phyloP scores from a whole-genome alignment of 2,113 vertebrate genomes.

The Leptosomus discolor region DNA sequence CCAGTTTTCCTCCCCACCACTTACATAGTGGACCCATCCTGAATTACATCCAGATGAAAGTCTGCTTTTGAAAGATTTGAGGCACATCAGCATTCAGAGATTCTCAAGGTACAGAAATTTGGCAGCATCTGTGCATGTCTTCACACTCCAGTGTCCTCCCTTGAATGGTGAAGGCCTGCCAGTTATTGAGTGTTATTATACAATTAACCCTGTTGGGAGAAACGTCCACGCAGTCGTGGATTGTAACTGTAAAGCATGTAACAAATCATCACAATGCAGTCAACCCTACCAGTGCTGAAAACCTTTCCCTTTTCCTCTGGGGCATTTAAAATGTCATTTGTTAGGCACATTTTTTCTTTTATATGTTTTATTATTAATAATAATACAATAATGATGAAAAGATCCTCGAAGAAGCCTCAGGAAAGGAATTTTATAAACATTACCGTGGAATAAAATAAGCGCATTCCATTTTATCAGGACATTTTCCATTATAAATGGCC shows the following conservation, averaged over 20 bases:
- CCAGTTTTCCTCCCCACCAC: background rate
- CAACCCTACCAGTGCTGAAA: conserved; percentile 12
- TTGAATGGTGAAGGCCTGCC: conserved; percentile 6
- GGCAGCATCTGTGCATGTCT: conserved; percentile 4
- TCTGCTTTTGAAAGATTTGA: background rate
- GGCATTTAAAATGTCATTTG: conserved; percentile 40
- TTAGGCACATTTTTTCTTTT: conserved; percentile 20
- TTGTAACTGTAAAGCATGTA: conserved; percentile 15
- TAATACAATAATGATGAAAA: conserved; percentile 53
- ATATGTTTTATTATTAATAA: conserved; percentile 53
- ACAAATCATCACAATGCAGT: conserved; percentile 50
- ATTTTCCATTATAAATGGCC: conserved; percentile 74
- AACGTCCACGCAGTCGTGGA: background rate
- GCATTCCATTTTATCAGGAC: conserved; percentile 69
- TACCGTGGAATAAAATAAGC: conserved; percentile 68
- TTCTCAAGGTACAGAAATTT: conserved; percentile 34
- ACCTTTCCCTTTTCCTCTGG: conserved; percentile 12
- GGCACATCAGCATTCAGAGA: background rate
- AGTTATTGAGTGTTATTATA: conserved; percentile 5
- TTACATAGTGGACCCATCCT: background rate
- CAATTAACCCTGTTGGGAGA: conserved; percentile 40
- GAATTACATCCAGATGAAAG: conserved; percentile 9
- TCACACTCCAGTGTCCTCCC: background rate
- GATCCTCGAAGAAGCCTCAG: conserved; percentile 45
- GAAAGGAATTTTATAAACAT: conserved; percentile 71